Base-by-base conservation (phyloP, 2,797 vertebrate genomes). In the Enteromius viviparus region DNA sequence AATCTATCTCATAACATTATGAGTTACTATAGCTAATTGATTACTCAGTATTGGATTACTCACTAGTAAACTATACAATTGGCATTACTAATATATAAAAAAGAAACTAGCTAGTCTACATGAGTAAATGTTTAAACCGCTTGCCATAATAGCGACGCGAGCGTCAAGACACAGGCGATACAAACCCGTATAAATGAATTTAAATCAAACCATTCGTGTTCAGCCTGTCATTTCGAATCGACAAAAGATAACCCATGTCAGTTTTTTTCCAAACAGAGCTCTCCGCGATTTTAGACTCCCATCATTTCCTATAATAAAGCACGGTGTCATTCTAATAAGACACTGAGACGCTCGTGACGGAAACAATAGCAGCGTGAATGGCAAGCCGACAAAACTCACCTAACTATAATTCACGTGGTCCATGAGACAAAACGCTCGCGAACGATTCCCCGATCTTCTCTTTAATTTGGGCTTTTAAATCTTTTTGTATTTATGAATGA, bases 401-500 rank as follows among this genome's bases (percentile, higher is more conserved):
- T 93, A 86, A 90, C 89, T 90, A 76, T 77, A 86, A 83, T 86
- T 66, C 81, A 84, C 75, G 88, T 69, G 91, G 87, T 96, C 94
- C 94, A 90, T 90, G 85, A 75, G 87, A 83, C 79, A 87, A 81
- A 75, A 82, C 80, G 80, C 81, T 89, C 70, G 86, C 51, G 80
- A 87, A 89, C 87, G 89, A 87, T 91, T 89, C 81, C 88, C 76
- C 87, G 81, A 81, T 82, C 81, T 69, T 69, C 92, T 89, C 91
- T 91, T 92, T 92, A 92, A 94, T 93, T 94, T 92, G 89, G 88
- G 88, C 19, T 92, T 93, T 90, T 89, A 91, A 91, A 88, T 91
- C 89, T 88, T 89, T 90, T 92, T 93, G 94, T 94, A 96, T 96
- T 97, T 97, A 97, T 97, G 96, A 97, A 97, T 97, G 96, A 94